Conservation (phyloP, 2,888 invertebrate species). For the Hemithea aestivaria region DNA sequence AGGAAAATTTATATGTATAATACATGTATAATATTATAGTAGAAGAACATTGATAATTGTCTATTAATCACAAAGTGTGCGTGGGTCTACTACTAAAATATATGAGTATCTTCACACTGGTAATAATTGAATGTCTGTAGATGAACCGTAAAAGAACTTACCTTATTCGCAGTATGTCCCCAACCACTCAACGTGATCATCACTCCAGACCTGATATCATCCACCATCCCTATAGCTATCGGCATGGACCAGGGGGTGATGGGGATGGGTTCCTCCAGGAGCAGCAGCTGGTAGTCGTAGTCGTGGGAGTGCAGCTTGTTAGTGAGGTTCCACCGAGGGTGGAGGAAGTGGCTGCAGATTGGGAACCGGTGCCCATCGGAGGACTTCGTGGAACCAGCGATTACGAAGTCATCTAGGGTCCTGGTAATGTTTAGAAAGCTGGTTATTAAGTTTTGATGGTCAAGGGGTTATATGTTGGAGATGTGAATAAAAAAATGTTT, state of each 20-base stretch:
- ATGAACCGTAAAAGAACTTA: too few species aligned
- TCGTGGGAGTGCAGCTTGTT: slow-evolving; percentile 46
- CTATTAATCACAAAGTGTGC: too few species aligned
- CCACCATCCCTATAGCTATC: slow-evolving; percentile 51
- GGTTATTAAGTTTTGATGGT: too few species aligned
- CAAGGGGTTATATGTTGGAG: too few species aligned
- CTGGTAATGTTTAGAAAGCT: too few species aligned
- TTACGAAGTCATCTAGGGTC: slow-evolving; percentile 41
- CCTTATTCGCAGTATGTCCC: slow-evolving; percentile 57
- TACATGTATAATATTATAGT: too few species aligned
- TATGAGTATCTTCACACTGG: too few species aligned
- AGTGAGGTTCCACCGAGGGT: slow-evolving; percentile 48
- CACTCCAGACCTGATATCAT: slow-evolving; percentile 41
- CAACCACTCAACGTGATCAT: slow-evolving; percentile 56
- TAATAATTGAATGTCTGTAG: too few species aligned
- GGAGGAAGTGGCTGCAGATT: slow-evolving; percentile 62
- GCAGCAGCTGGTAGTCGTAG: slow-evolving; percentile 62
- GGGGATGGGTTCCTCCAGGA: slow-evolving; percentile 54
- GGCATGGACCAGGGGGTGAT: slow-evolving; percentile 46
- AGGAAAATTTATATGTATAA: too few species aligned
- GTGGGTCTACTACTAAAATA: too few species aligned
- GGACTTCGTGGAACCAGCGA: slow-evolving; percentile 53
- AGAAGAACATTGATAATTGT: too few species aligned
- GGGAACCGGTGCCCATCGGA: slow-evolving; percentile 38
- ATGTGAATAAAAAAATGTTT: background rate